Evolutionary conservation across 2,888 invertebrate genomes (phyloP).

Genomic region (Ormyrus rosae): DNA sequence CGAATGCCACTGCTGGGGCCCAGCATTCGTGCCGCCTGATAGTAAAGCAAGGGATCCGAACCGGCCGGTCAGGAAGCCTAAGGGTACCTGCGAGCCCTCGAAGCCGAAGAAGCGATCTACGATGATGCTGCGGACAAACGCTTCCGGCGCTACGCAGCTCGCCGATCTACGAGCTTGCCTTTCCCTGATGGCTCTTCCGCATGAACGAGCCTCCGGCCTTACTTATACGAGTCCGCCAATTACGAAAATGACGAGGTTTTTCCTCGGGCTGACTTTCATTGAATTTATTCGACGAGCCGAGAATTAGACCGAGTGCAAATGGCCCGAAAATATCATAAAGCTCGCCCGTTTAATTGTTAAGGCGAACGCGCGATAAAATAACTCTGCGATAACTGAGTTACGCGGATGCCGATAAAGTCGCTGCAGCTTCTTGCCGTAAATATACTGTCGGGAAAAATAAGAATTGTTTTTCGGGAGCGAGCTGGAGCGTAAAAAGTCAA

Average conservation of each 20-base stretch:
- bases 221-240: conserved; percentile 15
- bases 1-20: conserved; percentile 61
- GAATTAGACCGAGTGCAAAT: not conserved
- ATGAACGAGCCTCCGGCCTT: conserved; percentile 16
- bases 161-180: conserved; percentile 32
- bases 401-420: too few relatives aligned
- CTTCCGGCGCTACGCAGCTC: conserved; percentile 35
- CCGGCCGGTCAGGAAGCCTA: conserved; percentile 37
- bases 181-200: conserved; percentile 35
- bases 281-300: conserved; percentile 43
- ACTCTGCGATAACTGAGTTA: too few relatives aligned
- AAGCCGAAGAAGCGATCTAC: conserved; percentile 59
- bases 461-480: conserved; percentile 19
- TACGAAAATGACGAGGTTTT: conserved; percentile 32
- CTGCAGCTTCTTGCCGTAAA: too few relatives aligned
- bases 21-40: conserved; percentile 63
- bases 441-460: not conserved
- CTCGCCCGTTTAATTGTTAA: conserved; percentile 6
- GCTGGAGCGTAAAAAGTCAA: conserved; percentile 52
- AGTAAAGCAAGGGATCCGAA: conserved; percentile 57
- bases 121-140: conserved; percentile 46
- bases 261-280: conserved; percentile 11
- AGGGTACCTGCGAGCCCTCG: conserved; percentile 58
- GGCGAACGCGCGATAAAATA: not conserved
- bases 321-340: conserved; percentile 27